Evolutionary conservation across 1,140 invertebrate species (phyloP).

Genomic region (Psix sp.): DNA sequence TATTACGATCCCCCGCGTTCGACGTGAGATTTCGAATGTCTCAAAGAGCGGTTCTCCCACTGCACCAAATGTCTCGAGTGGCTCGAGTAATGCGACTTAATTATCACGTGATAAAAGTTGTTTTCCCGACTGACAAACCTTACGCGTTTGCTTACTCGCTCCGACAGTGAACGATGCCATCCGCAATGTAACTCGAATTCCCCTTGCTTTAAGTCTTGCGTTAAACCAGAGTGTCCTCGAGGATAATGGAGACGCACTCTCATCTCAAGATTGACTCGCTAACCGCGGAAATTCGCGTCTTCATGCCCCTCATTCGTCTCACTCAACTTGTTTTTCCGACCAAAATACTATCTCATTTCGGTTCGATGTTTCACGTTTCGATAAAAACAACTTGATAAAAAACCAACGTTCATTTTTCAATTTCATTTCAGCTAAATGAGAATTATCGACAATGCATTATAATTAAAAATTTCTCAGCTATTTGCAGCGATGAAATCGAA

Average conservation of each 20-base stretch:
- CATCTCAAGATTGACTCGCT: slow-evolving; percentile 42
- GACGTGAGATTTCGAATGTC: slow-evolving; percentile 9
- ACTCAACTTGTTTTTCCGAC: slow-evolving; percentile 14
- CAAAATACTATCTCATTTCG: background rate
- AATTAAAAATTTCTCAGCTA: too few relatives aligned
- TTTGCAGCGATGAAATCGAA: too few relatives aligned
- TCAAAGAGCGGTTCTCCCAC: slow-evolving; percentile 35
- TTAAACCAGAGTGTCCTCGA: slow-evolving; percentile 50
- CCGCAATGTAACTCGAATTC: slow-evolving; percentile 58
- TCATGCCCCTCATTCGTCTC: slow-evolving; percentile 25
- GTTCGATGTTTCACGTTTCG: too few relatives aligned
- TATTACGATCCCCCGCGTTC: too few relatives aligned
- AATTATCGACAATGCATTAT: too few relatives aligned
- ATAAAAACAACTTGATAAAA: too few relatives aligned
- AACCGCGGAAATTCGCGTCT: slow-evolving; percentile 54
- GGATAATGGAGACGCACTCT: slow-evolving; percentile 56
- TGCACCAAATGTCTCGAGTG: slow-evolving; percentile 34
- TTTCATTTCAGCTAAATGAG: too few relatives aligned
- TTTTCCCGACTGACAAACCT: slow-evolving; percentile 58
- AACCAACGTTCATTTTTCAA: too few relatives aligned
- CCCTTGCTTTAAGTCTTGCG: slow-evolving; percentile 37
- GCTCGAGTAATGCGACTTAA: slow-evolving; percentile 51
- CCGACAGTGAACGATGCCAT: slow-evolving; percentile 68
- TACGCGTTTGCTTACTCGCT: slow-evolving; percentile 40
- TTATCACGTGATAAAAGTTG: slow-evolving; percentile 57